Evolutionary conservation across 2,888 invertebrate species (phyloP), one percentile per base, ranked within the genome.

Genomic region (Harpagoxenus sublaevis): DNA sequence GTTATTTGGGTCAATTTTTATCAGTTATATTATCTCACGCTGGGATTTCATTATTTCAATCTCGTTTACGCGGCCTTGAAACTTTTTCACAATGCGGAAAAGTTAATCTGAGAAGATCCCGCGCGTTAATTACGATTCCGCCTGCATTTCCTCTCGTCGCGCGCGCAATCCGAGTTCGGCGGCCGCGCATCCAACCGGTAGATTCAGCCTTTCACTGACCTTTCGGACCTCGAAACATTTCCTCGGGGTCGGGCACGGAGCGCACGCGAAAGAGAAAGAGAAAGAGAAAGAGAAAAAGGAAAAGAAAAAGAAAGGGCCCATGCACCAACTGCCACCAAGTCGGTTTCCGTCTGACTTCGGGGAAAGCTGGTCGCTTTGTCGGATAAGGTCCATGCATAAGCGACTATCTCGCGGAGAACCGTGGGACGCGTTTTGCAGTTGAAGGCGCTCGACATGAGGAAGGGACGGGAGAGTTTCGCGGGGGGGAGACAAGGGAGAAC

Each of bases 181-280:
- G 53, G 63, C 84, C 82, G 60, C 42, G 71, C 53, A 23, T 91
- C 89, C 88, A 89, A 87, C 81, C 84, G 85, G 5, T 31, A 48
- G 23, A 87, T 84, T 84, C 87, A 87, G 87, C 93, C 93, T 93
- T 93, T 93, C 93, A 92, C 93, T 92, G 93, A 93, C 92, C 93
- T 93, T 93, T 93, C 88, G 84, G 86, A 89, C 85, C 87, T 83
- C 90, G 75, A 66, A 82, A 81, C 87, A 88, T 85, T 91, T 88
- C 86, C 89, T 90, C 88, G 91, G 90, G 92, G 90, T 92, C 92
- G 89, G 79, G 73, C 57, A 35, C 55, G 15, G 77, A 68, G 31
- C 45, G 65, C 35, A 70, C 57, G 82, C 62, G 86, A 83, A 74
- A 63, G 83, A 55, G 45, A 66, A 66, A 62, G 45, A 77, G 48